These are phyloP conservation scores for Tupiocoris notatus DNA, from an alignment of 2,888 invertebrate species.

Conservation along the genomic window DNA sequence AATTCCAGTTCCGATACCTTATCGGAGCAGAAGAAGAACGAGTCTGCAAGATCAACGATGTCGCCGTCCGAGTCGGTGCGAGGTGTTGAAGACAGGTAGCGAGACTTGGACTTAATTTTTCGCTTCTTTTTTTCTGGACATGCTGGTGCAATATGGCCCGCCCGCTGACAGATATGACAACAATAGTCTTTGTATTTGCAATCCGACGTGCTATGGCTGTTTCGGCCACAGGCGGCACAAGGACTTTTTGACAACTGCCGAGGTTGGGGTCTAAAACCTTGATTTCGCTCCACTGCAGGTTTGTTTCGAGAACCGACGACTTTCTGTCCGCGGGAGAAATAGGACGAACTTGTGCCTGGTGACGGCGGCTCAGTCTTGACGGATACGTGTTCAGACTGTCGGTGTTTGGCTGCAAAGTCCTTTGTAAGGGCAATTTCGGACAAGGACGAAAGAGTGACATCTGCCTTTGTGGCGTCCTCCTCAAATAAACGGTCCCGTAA, in stretches of 20 bases:
- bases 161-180: no score
- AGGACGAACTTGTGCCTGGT: no score
- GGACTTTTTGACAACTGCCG: background rate
- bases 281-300: background rate
- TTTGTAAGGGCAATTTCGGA: constrained; percentile 7
- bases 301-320: background rate
- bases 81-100: constrained; percentile 1
- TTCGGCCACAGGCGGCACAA: constrained; percentile 8
- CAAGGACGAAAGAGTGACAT: constrained; percentile 5
- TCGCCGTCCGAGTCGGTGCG: background rate
- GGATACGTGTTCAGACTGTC: background rate
- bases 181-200: no score
- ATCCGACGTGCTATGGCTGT: background rate
- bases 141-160: constrained; percentile 16
- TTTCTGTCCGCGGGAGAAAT: background rate
- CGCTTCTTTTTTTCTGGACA: no score
- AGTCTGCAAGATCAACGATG: background rate
- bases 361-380: background rate
- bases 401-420: no score
- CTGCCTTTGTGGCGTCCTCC: constrained; percentile 11
- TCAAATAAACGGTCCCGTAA: constrained; percentile 4
- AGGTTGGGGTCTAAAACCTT: background rate
- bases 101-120: background rate
- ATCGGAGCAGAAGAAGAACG: background rate
- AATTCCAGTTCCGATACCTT: background rate